Evolutionary conservation across 1,140 invertebrate genomes (phyloP).

Genomic region (Drosophila biarmipes): DNA sequence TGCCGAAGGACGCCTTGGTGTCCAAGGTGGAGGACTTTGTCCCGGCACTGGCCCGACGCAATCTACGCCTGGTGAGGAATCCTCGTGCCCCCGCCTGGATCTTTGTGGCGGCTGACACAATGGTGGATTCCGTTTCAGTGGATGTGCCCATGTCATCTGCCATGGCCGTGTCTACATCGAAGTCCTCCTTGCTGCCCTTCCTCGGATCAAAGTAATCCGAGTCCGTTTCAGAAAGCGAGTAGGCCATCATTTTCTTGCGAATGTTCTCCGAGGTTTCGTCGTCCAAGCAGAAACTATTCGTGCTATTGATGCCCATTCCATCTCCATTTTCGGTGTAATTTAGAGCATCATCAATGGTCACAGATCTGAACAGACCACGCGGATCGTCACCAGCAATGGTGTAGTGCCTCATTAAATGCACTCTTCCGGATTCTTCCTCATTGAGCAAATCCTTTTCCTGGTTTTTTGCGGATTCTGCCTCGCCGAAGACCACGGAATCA

Average conservation of each 20-base stretch:
- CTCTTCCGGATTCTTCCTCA: conserved; percentile 35
- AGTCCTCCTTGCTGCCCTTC: conserved; percentile 53
- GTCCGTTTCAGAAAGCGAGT: conserved; percentile 78
- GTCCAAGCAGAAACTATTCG: conserved; percentile 67
- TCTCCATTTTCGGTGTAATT: conserved; percentile 36
- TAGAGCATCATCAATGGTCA: conserved; percentile 54
- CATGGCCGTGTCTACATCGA: conserved; percentile 76
- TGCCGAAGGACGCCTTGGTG: conserved; percentile 76
- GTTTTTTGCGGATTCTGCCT: conserved; percentile 23
- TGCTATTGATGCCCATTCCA: conserved; percentile 19
- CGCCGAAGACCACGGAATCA: conserved; percentile 63
- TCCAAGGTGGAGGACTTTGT: conserved; percentile 67
- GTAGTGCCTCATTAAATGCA: conserved; percentile 58
- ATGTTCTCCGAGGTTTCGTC: conserved; percentile 79
- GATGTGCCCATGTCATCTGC: conserved; percentile 71
- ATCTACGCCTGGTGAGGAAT: conserved; percentile 62
- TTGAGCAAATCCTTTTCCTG: conserved; percentile 9
- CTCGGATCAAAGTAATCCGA: conserved; percentile 67
- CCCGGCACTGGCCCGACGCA: conserved; percentile 69
- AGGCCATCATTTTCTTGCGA: conserved; percentile 79
- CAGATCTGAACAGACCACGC: conserved; percentile 57
- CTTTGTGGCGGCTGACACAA: conserved; percentile 78
- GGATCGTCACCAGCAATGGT: conserved; percentile 74
- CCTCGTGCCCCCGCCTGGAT: conserved; percentile 75
- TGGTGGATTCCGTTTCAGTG: conserved; percentile 82